phyloP scores from a whole-genome alignment of 1,140 invertebrate genomes.

The Lordiphosa collinella region DNA sequence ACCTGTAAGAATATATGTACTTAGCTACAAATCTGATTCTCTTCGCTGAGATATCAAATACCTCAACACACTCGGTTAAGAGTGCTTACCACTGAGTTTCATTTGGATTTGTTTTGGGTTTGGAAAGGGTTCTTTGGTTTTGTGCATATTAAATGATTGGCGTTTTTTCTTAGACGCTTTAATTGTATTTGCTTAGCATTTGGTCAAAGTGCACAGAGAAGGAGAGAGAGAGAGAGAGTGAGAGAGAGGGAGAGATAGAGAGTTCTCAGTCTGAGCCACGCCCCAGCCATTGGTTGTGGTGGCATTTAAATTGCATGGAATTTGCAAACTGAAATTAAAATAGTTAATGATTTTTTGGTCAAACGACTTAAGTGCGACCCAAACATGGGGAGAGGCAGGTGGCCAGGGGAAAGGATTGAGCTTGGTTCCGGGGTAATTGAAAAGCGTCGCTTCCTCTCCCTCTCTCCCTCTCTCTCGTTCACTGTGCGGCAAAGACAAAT shows the following conservation, averaged over 20 bases:
- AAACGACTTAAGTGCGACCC: conserved; percentile 34
- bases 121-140: conserved; percentile 51
- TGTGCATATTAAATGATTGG: conserved; percentile 75
- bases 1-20: too few species aligned
- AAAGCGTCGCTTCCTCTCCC: conserved; percentile 36
- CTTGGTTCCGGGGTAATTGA: conserved; percentile 51
- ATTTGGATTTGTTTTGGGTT: conserved; percentile 11
- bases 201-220: conserved; percentile 42
- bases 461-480: background rate
- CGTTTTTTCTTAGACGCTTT: conserved; percentile 70
- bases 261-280: conserved; percentile 10
- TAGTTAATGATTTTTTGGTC: conserved; percentile 75
- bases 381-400: background rate
- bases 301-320: conserved; percentile 73
- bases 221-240: background rate
- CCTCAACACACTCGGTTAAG: background rate
- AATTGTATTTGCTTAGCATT: conserved; percentile 73
- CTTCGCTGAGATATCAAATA: too few species aligned
- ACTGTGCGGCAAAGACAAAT: conserved; percentile 55
- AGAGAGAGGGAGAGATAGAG: background rate
- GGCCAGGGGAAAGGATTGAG: background rate
- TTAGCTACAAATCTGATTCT: too few species aligned
- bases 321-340: conserved; percentile 76
- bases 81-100: background rate
- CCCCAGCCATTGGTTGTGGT: conserved; percentile 39